Conservation (phyloP, 2,888 invertebrate genomes). For the Philaethria dido region DNA sequence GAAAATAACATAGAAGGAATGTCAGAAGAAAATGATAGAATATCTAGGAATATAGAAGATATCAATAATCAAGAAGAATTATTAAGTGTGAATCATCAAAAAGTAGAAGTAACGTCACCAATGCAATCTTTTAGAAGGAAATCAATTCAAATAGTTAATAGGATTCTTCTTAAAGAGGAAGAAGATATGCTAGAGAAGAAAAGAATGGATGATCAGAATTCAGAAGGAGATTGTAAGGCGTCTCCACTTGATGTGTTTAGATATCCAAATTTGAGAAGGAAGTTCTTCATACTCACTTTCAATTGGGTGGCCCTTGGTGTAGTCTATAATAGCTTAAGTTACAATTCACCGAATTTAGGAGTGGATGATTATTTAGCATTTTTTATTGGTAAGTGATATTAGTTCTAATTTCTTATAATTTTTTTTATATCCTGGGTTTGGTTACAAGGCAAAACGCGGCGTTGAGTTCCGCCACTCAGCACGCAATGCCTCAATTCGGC, state of each 20-base stretch:
- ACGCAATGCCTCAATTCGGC: too few species aligned
- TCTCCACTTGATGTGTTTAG: conserved; percentile 85
- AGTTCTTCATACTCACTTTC: conserved; percentile 86
- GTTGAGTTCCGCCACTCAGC: too few species aligned
- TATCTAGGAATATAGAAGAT: conserved; percentile 46
- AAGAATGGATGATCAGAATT: conserved; percentile 73
- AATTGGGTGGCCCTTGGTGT: conserved; percentile 88
- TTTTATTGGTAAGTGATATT: conserved; percentile 81
- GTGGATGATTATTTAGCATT: conserved; percentile 88
- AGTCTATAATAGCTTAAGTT: conserved; percentile 87
- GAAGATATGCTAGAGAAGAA: conserved; percentile 65
- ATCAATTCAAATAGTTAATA: conserved; percentile 66
- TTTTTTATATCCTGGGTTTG: too few species aligned
- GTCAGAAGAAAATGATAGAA: conserved; percentile 57
- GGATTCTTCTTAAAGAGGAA: conserved; percentile 63
- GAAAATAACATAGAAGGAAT: conserved; percentile 61
- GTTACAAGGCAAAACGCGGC: too few species aligned
- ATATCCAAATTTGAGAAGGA: conserved; percentile 87
- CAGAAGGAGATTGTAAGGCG: conserved; percentile 79
- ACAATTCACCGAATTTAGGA: conserved; percentile 87
- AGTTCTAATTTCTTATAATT: conserved; percentile 1
- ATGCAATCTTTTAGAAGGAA: conserved; percentile 65
- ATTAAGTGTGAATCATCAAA: conserved; percentile 46
- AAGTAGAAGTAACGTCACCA: conserved; percentile 65
- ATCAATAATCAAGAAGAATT: conserved; percentile 47